Base-by-base conservation (phyloP, 2,888 invertebrate species). In the Isoperla grammatica region DNA sequence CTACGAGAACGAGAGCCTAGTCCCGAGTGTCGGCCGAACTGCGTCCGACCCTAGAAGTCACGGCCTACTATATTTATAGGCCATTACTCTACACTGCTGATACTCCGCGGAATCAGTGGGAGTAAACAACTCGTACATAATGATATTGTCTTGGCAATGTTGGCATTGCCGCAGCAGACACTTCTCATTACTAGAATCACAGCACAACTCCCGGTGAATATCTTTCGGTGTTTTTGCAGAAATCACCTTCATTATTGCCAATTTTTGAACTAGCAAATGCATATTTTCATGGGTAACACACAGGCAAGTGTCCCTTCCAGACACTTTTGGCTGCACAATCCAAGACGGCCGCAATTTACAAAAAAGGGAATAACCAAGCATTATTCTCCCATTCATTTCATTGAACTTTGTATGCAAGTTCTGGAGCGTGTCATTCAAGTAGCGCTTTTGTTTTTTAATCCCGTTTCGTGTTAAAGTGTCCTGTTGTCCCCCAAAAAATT, bases 261-360 rank as follows among this genome's bases (percentile, higher is more conserved):
- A 23, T 23, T 56, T 56, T n/a, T 4, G 42, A 11, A 42, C 23
- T 4, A 42, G 20, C 19, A 23, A n/a, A 20, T 49, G 12, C 8
- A 58, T 19, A 20, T 58, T 54, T 39, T 29, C 29, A 23, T 53
- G 57, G 13, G 29, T 22, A 17, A 57, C 19, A 49, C 50, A 57
- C 40, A 57, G 53, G 15, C 49, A 58, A 15, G 29, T 58, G 17
- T 58, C 58, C 19, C 35, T 45, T 40, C 49, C 58, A 2, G 58
- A 40, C 13, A 39, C 48, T 19, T 37, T 46, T n/a, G 50, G 58
- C 35, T 50, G 50, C 23, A 57, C 58, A 15, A 57, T 48, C 58
- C 58, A 57, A 57, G 49, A 57, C 13, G 58, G 53, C 20, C 49
- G 50, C 1, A 57, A n/a, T 50, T 23, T 22, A 45, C 20, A 56